Base-by-base conservation (phyloP, 2,888 invertebrate species). In the Chironomus riparius region DNA sequence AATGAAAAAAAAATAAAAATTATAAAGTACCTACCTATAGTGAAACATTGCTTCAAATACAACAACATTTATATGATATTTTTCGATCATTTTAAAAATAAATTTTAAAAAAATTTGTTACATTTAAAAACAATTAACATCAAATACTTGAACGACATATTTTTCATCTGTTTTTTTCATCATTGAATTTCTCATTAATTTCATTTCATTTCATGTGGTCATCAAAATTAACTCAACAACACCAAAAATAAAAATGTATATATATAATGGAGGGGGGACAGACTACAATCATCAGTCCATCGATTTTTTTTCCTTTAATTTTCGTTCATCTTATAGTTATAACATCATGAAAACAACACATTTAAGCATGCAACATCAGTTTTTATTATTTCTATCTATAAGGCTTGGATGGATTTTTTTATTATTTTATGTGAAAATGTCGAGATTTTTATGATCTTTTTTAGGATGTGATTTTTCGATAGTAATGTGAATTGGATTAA, bases 341-440 rank as follows among this genome's bases (percentile, higher is more conserved):
- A 21, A 71, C 71, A 71, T 71, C 71, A 71, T 71, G 71, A 73
- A 73, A 73, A 73, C 73, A 73, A 73, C 73, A 73, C 73, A 73
- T 73, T 73, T 62, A 71, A 47, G 73, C 73, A 73, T 73, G 73
- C 73, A 73, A 73, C 73, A 73, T 73, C 47, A 47, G 38, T 73
- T 62, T 50, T 13, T 38, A 38, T 38, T 38, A 38, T 38, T 38
- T 38, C 38, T 38, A 38, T 38, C 38, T 38, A 38, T 38, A 38
- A 38, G 38, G 38, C 38, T 38, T 38, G 38, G 38, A 10, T 38
- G 38, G 38, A 38, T 10, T 10, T 38, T 38, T 38, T 38, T 38
- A n/a, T 28, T 28, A 28, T 28, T 7, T 2, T 28, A 10, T 38
- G 10, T 38, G 38, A 38, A 38, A 7, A 38, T 38, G 38, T 38